Base-by-base conservation (phyloP, 2,888 invertebrate genomes). In the Cephus runcator region DNA sequence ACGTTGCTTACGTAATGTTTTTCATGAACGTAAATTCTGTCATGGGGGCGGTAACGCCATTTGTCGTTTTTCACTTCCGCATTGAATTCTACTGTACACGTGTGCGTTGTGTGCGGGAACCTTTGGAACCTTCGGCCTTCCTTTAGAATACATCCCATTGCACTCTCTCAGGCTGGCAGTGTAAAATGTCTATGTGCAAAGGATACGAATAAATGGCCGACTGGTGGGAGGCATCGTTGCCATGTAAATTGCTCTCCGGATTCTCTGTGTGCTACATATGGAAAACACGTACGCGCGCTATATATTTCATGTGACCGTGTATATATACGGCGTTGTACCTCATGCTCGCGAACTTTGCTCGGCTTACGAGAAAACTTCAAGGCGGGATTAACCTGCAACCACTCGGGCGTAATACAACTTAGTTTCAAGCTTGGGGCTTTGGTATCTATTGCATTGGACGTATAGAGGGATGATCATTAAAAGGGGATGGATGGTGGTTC, bases 301-400 rank as follows among this genome's bases (percentile, higher is more conserved):
- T 56, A 23, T 56, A 9, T 56, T 23, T 1, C 40, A 23, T 23
- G 40, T 9, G 23, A 56, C 40, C 35, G 0, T 40, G 4, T 56
- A 9, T 23, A 40, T 12, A 6, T 56, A 56, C 40, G 6, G 9
- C 23, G 40, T 56, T 56, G 40, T 56, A 56, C 40, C 15, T 6
- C 6, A 56, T 56, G 40, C 40, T 56, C 40, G 40, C 40, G 23
- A 56, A 56, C 40, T 56, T 56, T 56, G 40, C 23, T 82, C 82
- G 83, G 83, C 82, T 86, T 86, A 83, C 81, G 79, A 82, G 84
- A 79, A 84, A 87, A 88, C 84, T 88, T 87, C 76, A 80, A 81
- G 77, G 83, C 83, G 83, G 85, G 86, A 88, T 88, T 87, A 88
- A 84, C 82, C 85, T 75, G 81, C 81, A 83, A 83, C 85, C 82